Conservation (phyloP, 1,140 invertebrate species). For the Vanessa tameamea region DNA sequence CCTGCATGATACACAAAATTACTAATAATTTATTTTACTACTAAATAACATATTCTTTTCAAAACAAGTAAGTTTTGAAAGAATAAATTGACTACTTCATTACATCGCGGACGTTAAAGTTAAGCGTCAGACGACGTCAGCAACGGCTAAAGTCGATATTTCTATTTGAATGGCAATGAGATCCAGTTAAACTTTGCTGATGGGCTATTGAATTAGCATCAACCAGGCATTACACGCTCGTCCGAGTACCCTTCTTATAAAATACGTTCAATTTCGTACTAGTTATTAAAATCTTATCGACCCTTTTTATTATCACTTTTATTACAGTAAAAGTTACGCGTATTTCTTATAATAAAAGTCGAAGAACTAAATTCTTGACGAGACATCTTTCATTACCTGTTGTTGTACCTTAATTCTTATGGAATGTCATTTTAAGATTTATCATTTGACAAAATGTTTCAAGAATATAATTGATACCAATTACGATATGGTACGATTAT, state of each 20-base stretch:
- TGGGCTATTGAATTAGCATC: conserved; percentile 65
- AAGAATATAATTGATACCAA: no score
- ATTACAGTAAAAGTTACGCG: conserved; percentile 17
- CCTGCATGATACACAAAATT: no score
- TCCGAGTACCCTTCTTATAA: conserved; percentile 40
- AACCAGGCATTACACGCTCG: conserved; percentile 48
- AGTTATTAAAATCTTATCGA: conserved; percentile 41
- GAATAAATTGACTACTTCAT: conserved; percentile 10
- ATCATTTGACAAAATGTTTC: no score
- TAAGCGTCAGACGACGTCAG: conserved; percentile 7
- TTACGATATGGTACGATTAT: no score
- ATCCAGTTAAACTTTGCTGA: conserved; percentile 51
- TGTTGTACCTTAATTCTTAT: not conserved
- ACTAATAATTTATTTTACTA: no score
- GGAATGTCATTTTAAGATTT: not conserved
- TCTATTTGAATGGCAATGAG: conserved; percentile 54
- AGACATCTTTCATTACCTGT: not conserved
- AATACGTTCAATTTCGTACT: conserved; percentile 45
- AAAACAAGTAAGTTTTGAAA: not conserved
- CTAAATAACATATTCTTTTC: no score
- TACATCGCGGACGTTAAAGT: conserved; percentile 8
- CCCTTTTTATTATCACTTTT: conserved; percentile 31
- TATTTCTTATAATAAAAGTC: conserved; percentile 2
- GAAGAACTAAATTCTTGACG: not conserved
- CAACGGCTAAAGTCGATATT: conserved; percentile 36